phyloP scores from a whole-genome alignment of 2,888 invertebrate genomes.

The Papilio elwesi region DNA sequence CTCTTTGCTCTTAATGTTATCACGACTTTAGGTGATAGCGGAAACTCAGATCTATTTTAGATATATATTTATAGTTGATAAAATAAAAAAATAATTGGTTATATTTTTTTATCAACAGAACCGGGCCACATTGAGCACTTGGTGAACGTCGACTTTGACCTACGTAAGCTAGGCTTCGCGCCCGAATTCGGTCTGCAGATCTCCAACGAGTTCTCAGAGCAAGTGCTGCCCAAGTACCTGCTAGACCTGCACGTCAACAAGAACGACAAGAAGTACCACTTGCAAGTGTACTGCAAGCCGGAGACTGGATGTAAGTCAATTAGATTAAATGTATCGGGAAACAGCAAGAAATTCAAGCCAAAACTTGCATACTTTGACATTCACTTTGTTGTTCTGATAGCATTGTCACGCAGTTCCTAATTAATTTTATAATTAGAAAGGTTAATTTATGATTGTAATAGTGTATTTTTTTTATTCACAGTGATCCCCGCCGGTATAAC shows the following conservation, averaged over 20 bases:
- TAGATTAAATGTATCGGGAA: neutral
- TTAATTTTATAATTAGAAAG: too few species aligned
- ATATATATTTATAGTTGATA: too few species aligned
- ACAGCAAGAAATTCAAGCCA: too few species aligned
- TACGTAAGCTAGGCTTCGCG: conserved; percentile 89
- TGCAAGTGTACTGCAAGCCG: conserved; percentile 86
- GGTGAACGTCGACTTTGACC: conserved; percentile 86
- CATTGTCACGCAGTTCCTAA: too few species aligned
- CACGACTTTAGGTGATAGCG: too few species aligned
- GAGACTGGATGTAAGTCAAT: conserved; percentile 83
- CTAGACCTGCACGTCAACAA: conserved; percentile 89
- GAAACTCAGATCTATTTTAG: too few species aligned
- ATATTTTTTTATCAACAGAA: conserved; percentile 63
- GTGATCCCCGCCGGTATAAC: conserved; percentile 80
- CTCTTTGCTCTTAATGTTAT: too few species aligned
- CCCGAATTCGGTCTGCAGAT: conserved; percentile 90
- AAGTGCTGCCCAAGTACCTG: conserved; percentile 85
- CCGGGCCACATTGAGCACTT: conserved; percentile 84
- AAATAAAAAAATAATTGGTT: too few species aligned
- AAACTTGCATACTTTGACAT: too few species aligned
- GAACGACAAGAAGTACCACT: conserved; percentile 88
- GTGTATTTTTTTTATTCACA: conserved; percentile 43
- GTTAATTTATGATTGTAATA: neutral
- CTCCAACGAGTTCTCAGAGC: conserved; percentile 85
- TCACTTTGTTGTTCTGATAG: too few species aligned